Conservation (phyloP, 2,888 invertebrate genomes). For the Orchestes rusci region DNA sequence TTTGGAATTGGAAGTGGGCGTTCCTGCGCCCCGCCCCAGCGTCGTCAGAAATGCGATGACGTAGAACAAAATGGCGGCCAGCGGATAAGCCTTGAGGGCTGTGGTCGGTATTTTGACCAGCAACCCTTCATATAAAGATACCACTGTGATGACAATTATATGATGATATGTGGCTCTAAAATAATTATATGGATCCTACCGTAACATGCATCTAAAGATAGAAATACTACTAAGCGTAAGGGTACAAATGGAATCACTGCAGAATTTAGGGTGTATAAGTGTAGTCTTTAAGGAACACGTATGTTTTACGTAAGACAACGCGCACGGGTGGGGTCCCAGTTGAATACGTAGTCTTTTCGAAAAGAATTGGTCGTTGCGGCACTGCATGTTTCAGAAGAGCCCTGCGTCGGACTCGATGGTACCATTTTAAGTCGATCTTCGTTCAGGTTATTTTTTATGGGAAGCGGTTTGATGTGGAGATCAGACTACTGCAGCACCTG, state of each 20-base stretch:
- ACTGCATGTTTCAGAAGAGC: too few relatives aligned
- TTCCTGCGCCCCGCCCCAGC: conserved; percentile 13
- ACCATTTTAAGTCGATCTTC: too few relatives aligned
- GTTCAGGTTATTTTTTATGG: too few relatives aligned
- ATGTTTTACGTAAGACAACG: conserved; percentile 5
- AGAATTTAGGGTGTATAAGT: too few relatives aligned
- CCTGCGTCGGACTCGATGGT: too few relatives aligned
- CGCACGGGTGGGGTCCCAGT: conserved; percentile 14
- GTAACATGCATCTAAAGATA: neutral
- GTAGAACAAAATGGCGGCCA: conserved; percentile 22
- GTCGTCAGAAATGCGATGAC: conserved; percentile 17
- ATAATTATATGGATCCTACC: conserved; percentile 4
- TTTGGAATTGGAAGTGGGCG: conserved; percentile 21
- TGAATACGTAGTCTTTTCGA: conserved; percentile 21
- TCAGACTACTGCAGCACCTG: too few relatives aligned
- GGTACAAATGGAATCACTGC: conserved; percentile 12
- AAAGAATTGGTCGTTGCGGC: too few relatives aligned
- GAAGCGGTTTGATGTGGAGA: too few relatives aligned
- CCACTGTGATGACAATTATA: conserved; percentile 9
- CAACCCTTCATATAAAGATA: conserved; percentile 23
- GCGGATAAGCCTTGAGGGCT: conserved; percentile 20
- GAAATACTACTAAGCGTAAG: conserved; percentile 10
- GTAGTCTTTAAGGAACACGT: conserved; percentile 2
- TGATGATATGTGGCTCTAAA: conserved; percentile 7
- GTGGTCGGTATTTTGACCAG: conserved; percentile 24